These are phyloP conservation scores for Drosophila rhopaloa DNA, from an alignment of 1,140 invertebrate species.

Conservation along the genomic window DNA sequence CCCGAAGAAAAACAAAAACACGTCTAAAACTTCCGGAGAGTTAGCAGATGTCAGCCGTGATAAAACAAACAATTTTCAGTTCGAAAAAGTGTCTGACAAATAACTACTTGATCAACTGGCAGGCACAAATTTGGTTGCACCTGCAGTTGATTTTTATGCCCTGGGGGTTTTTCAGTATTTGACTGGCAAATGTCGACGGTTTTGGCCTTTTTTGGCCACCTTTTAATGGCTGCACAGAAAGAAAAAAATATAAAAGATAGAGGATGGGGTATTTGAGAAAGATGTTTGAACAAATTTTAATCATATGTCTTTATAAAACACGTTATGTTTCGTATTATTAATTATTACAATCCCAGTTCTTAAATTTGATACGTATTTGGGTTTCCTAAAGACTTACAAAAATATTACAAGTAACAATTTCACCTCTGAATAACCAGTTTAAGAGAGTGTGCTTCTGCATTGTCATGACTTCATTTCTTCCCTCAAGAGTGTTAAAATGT, in stretches of 20 bases:
- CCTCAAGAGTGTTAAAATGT: slow-evolving; percentile 57
- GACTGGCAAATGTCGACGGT: slow-evolving; percentile 33
- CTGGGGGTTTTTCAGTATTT: slow-evolving; percentile 28
- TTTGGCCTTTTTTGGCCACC: slow-evolving; percentile 47
- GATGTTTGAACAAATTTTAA: too few species aligned
- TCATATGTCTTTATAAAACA: too few species aligned
- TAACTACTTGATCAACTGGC: slow-evolving; percentile 23
- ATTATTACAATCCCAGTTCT: too few species aligned
- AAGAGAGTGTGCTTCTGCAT: slow-evolving; percentile 16
- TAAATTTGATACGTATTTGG: too few species aligned
- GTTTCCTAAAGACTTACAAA: too few species aligned
- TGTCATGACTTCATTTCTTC: slow-evolving; percentile 26
- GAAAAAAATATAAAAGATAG: not conserved
- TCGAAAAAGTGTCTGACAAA: slow-evolving; percentile 11
- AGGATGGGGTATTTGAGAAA: too few species aligned
- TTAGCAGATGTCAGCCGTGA: slow-evolving; percentile 6
- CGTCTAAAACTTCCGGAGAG: slow-evolving; percentile 57
- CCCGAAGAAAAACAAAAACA: slow-evolving; percentile 60
- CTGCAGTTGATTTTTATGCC: slow-evolving; percentile 33
- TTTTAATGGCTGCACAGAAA: slow-evolving; percentile 38
- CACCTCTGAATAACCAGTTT: slow-evolving; percentile 2
- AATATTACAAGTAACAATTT: slow-evolving; percentile 1
- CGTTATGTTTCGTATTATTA: too few species aligned
- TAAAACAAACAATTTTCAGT: slow-evolving; percentile 26
- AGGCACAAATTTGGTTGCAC: slow-evolving; percentile 46